These are phyloP conservation scores for Biston betularia DNA, from an alignment of 2,888 invertebrate genomes.

Conservation along the genomic window DNA sequence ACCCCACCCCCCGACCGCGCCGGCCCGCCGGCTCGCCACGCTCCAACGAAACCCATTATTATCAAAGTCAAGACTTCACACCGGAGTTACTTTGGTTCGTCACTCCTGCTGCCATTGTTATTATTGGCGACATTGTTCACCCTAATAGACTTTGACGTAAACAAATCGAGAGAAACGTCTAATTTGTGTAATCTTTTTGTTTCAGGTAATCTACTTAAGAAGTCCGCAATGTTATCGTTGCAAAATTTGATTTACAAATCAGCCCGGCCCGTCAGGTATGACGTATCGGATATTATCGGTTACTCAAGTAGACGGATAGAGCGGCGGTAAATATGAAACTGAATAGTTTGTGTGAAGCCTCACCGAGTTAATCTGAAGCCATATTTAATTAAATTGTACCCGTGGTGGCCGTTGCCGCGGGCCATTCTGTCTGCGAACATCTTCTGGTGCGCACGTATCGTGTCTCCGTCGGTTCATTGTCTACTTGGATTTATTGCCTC, in stretches of 20 bases:
- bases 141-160: constrained; percentile 74
- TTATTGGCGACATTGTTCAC: constrained; percentile 79
- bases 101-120: constrained; percentile 79
- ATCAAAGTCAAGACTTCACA: constrained; percentile 81
- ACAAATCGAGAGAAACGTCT: constrained; percentile 73
- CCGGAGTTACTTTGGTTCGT: constrained; percentile 82
- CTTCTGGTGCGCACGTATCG: constrained; percentile 64
- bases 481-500: constrained; percentile 42
- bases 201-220: constrained; percentile 73
- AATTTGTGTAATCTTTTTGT: constrained; percentile 78
- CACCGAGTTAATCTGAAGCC: constrained; percentile 83
- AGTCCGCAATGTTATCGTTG: constrained; percentile 48
- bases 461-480: constrained; percentile 40
- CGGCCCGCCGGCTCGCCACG: constrained; percentile 58
- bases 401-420: constrained; percentile 64
- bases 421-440: constrained; percentile 69
- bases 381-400: constrained; percentile 84
- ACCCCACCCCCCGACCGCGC: constrained; percentile 52
- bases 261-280: constrained; percentile 44
- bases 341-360: constrained; percentile 81
- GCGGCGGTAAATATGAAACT: constrained; percentile 76
- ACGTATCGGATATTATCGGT: constrained; percentile 43
- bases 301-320: constrained; percentile 45
- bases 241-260: constrained; percentile 44
- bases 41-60: constrained; percentile 81